Conservation (phyloP, 2,888 invertebrate species). For the Punctoribates punctum region DNA sequence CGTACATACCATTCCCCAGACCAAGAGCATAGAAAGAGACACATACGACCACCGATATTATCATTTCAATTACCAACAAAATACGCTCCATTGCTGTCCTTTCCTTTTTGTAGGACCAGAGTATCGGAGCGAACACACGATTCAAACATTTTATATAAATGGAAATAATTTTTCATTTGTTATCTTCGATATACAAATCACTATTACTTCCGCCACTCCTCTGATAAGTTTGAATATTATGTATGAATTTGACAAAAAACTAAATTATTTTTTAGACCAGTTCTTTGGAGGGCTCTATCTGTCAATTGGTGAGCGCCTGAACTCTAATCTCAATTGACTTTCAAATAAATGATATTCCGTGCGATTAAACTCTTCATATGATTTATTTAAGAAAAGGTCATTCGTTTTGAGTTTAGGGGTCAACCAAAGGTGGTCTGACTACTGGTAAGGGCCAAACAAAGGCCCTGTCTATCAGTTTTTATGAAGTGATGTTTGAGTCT, state of each 20-base stretch:
- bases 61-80: neutral
- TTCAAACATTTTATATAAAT: neutral
- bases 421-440: neutral
- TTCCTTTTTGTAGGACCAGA: neutral
- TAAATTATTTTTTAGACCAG: too few species aligned
- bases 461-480: neutral
- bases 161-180: conserved; percentile 13
- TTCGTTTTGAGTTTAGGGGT: neutral
- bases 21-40: neutral
- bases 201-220: too few species aligned
- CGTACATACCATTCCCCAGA: neutral
- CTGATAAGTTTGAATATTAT: too few species aligned
- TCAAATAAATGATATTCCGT: too few species aligned
- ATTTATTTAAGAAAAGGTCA: neutral
- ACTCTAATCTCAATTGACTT: too few species aligned
- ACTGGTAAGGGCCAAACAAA: neutral
- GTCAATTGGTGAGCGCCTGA: too few species aligned
- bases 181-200: neutral
- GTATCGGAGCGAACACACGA: neutral
- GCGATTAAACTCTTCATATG: too few species aligned
- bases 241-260: too few species aligned
- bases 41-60: neutral
- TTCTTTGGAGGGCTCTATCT: too few species aligned
- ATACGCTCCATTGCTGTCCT: neutral
- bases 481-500: neutral